Base-by-base conservation (phyloP, 1,140 invertebrate genomes). In the Himalopsyche phryganea region DNA sequence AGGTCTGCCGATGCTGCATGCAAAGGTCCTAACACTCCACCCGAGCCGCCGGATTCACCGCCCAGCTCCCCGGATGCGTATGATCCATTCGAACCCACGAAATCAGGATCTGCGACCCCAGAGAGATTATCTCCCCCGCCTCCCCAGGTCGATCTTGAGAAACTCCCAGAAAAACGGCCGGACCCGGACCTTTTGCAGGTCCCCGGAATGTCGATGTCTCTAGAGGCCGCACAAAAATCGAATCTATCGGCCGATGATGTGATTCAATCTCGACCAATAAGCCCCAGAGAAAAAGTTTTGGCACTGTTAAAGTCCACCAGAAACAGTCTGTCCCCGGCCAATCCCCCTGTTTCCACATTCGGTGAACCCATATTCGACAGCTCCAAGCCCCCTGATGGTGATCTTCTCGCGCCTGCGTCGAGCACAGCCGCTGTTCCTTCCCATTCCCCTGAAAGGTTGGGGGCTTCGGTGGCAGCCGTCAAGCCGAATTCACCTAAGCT, bases 11-110 rank as follows among this genome's bases (percentile, higher is more conserved):
- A 65, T 20, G 14, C 60, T 0, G 49, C 51, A 6, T 64, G 66
- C 61, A 80, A 80, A 54, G 83, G 83, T 1, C 84, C 83, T 0
- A 85, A 85, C 59, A 85, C 84, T 7, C 83, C 83, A 2, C 82
- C 82, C 0, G 83, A 84, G 61, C 83, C 83, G 0, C 83, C 82
- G 0, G 78, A 76, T 14, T 83, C 81, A 2, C 81, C 84, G 0
- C 81, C 82, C 0, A 83, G 81, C 7, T 85, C 85, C 3, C 85
- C 84, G 2, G 89, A 90, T 68, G 88, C 83, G 2, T 93, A 92
- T 69, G 90, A 92, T 83, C 91, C 91, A 1, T 92, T 91, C 68
- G 90, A 92, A 67, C 90, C 90, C 1, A 92, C 90, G 1, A 90
- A 90, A 68, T 91, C 89, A 2, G 80, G 89, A 1, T 89, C 88